Evolutionary conservation across 2,797 vertebrate genomes (phyloP), one percentile per base, ranked within the genome.

Genomic region (Syndactyla subalaris): DNA sequence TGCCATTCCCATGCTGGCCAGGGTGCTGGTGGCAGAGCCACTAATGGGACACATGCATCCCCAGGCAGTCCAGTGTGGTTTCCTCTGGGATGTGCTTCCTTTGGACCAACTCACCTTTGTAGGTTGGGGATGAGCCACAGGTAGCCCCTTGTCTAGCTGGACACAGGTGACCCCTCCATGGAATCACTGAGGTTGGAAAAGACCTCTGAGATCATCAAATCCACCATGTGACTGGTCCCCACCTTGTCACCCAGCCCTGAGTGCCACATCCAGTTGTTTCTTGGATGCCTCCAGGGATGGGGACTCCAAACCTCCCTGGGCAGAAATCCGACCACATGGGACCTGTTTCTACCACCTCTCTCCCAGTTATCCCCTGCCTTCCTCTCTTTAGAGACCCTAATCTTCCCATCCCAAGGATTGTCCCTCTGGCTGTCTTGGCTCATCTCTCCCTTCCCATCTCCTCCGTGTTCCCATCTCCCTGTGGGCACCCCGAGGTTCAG

Each of bases 11-110:
- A 1, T 0, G 2, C 29, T 38, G 51, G 26, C 30, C 48, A 20
- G 30, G 17, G 39, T 3, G 9, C 45, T 0, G 7, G 76, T 34
- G 81, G 23, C 49, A 36, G 48, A 55, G 52, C 54, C 5, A 5
- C 43, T 20, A 3, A 17, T 0, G 3, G 59, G 26, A 3, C 48
- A 9, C 2, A 0, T 0, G 0, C 17, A 2, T 61, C 38, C 13
- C 43, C 38, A 14, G 63, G 63, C 27, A 36, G 14, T 3, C 57
- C 0, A 2, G 7, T 4, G 45, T 0, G 5, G 6, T 22, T 63
- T 18, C 39, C 51, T 22, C 15, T 39, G 26, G 21, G 85, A 19
- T 57, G 38, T 38, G 43, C 20, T 22, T n/a, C 39, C 27, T 8
- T n/a, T 19, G 30, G 46, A 20, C 7, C 36, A 5, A 0, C 1